Percentiles rank a stretch among this genome's conserved stretches.
Evolutionary conservation across 2,797 vertebrate genomes (phyloP).

Genomic region (Uromys caudimaculatus): DNA sequence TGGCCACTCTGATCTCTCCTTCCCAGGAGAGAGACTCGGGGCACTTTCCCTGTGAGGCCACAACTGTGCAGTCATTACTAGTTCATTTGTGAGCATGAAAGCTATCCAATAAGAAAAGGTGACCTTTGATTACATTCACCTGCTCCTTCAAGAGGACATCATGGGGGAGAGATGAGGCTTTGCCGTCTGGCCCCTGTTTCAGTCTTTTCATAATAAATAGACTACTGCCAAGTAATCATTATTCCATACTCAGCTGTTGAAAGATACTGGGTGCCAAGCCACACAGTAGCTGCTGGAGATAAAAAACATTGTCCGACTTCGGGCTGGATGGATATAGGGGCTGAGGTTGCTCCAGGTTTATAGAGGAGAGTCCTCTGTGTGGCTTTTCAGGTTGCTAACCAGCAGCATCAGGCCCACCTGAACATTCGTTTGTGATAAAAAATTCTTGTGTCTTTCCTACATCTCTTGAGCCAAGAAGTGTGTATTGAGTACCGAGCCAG

Average conservation of each 20-base stretch:
- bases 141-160: neutral
- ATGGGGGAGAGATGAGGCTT: neutral
- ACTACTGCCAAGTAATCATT: neutral
- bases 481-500: neutral
- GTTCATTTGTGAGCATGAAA: neutral
- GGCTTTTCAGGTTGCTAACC: neutral
- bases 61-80: neutral
- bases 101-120: neutral
- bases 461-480: neutral
- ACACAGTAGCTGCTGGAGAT: neutral
- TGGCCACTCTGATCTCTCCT: neutral
- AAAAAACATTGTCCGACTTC: neutral
- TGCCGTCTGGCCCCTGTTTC: neutral
- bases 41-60: neutral
- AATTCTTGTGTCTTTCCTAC: neutral
- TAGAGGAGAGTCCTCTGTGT: neutral
- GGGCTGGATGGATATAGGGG: neutral
- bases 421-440: neutral
- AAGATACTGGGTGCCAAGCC: neutral
- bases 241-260: neutral
- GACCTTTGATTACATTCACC: neutral
- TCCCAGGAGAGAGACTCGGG: neutral
- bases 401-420: neutral
- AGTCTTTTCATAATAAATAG: neutral
- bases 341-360: neutral